Base-by-base conservation (phyloP, 2,797 vertebrate species). In the Microhierax caerulescens region DNA sequence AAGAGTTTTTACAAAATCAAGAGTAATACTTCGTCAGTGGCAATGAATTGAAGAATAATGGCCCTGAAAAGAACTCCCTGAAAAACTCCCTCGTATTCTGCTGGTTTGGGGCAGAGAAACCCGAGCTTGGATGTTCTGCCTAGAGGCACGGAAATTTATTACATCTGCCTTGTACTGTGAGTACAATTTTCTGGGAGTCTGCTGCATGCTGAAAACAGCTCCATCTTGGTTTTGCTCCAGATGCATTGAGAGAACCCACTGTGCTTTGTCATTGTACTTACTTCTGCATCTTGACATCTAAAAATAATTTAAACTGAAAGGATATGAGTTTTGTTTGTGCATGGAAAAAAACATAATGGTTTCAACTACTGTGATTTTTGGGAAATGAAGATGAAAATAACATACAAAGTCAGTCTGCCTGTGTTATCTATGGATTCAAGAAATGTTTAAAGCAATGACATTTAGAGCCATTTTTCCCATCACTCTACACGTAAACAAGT, bases 111-210 rank as follows among this genome's bases (percentile, higher is more conserved):
- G 79, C 72, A 92, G 73, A 80, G 73, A 90, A 94, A 95, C 54
- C 65, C 56, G 73, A 78, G 73, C 85, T 61, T 45, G 63, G 91
- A 84, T 88, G 54, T 56, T 91, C 91, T 95, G 82, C 65, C 91
- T 91, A 18, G 76, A 88, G 85, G 91, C 91, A 64, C 7, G 61
- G 82, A 94, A 94, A 96, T 96, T 95, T 96, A 95, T 96, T 94
- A 79, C 89, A 93, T 77, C 93, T 92, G 76, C 94, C 5, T 8
- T 69, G 87, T 61, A 75, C 76, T 75, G 82, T 54, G 76, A 95
- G 75, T 78, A 82, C 88, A 95, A 95, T 96, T 97, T 95, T 86
- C 95, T 93, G 64, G 70, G 72, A 96, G 79, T 91, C 94, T 93
- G 91, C 91, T 96, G 85, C 2, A 18, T 73, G 79, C 93, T 92